Percentiles rank a stretch among this genome's conserved stretches.
Evolutionary conservation across 2,113 vertebrate species (phyloP).

Genomic region (Siniperca chuatsi): DNA sequence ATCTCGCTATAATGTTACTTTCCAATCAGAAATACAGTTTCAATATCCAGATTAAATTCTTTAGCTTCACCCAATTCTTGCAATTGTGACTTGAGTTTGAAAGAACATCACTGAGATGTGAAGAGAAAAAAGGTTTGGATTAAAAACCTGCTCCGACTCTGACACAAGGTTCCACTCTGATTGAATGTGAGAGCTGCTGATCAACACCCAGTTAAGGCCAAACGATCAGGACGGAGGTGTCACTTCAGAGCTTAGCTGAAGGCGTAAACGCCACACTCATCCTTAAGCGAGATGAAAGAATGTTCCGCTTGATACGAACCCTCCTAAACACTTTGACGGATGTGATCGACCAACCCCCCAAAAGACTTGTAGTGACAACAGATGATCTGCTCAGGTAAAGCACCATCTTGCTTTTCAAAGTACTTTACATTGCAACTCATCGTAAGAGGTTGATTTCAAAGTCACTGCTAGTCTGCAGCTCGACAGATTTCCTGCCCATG

Average conservation of each 20-base stretch:
- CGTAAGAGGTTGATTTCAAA: constrained; percentile 82
- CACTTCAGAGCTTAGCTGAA: constrained; percentile 67
- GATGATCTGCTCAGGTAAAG: constrained; percentile 81
- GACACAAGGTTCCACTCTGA: constrained; percentile 70
- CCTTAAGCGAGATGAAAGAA: constrained; percentile 78
- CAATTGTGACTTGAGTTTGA: constrained; percentile 7
- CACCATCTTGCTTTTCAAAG: constrained; percentile 70
- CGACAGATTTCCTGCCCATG: constrained; percentile 83
- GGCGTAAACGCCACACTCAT: constrained; percentile 64
- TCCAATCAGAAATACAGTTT: background rate
- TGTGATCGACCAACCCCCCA: constrained; percentile 65
- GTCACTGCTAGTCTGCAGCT: constrained; percentile 75
- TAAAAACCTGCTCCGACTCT: constrained; percentile 50
- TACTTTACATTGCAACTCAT: constrained; percentile 70
- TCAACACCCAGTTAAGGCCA: constrained; percentile 72
- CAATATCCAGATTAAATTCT: constrained; percentile 18
- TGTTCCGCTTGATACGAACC: constrained; percentile 70
- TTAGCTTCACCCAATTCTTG: constrained; percentile 6
- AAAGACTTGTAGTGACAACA: constrained; percentile 73
- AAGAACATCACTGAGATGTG: constrained; percentile 11
- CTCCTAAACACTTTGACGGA: constrained; percentile 73
- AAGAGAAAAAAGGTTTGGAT: constrained; percentile 44
- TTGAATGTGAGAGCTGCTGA: constrained; percentile 66
- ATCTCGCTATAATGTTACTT: background rate
- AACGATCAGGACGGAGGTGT: constrained; percentile 65